Evolutionary conservation across 2,888 invertebrate genomes (phyloP), one percentile per base, ranked within the genome.

Genomic region (Odontocerum albicorne): DNA sequence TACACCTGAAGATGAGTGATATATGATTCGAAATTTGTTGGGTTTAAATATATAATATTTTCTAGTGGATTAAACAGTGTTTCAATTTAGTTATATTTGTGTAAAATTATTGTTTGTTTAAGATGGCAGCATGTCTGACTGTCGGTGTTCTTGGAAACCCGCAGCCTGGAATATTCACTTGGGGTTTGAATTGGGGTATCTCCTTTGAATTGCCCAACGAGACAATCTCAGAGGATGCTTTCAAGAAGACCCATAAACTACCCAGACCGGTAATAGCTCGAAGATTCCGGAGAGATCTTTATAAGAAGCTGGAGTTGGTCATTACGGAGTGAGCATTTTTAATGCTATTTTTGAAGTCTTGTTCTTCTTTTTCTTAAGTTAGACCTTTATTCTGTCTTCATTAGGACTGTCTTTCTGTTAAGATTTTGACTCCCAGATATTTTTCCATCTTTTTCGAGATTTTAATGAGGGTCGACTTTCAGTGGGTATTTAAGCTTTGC

Each of bases 171-270:
- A 80, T 80, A 43, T 80, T 84, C 63, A 82, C 83, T 7, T 84
- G 83, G 65, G 85, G 84, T 0, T 67, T 86, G 12, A 87, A 86
- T 68, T 86, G 86, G 86, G 87, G 85, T 39, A 82, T 86, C 31
- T 84, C 87, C 0, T 87, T 86, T 56, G 73, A 82, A 57, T 66
- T 83, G 42, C 83, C 83, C 1, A 82, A 83, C 58, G 72, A 72
- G 13, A 80, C 80, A 0, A 79, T 81, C 67, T 77, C 76, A 0
- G 71, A 70, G 43, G 71, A 69, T 40, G 63, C 67, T 32, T 64
- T 64, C 31, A 73, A 73, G 62, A 65, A 67, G 36, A 66, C 67
- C 4, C 55, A 65, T 6, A 66, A 65, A 32, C 44, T 65, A 17
- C 64, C 66, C 3, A 74, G 75, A 49, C 74, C 79, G 0, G 63